Evolutionary conservation across 2,888 invertebrate genomes (phyloP).

Genomic region (Oxyscelio sp.): DNA sequence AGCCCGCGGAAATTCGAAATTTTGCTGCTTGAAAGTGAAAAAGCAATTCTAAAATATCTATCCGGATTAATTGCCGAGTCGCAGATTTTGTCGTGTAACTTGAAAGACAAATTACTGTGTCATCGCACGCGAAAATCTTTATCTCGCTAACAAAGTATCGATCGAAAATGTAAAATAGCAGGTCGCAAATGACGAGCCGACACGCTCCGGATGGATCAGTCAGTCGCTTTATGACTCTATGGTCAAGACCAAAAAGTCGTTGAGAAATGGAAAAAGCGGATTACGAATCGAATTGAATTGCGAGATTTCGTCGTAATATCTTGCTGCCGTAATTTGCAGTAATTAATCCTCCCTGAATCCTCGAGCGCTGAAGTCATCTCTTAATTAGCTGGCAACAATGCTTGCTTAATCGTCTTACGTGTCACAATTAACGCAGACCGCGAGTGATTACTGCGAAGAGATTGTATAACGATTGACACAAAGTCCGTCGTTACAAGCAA

Average conservation of each 20-base stretch:
- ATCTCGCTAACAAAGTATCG: neutral
- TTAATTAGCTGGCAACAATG: constrained; percentile 86
- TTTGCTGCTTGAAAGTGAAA: no score
- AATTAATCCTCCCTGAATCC: constrained; percentile 82
- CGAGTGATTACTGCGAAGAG: constrained; percentile 80
- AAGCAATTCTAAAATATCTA: no score
- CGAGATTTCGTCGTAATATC: constrained; percentile 76
- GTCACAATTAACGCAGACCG: constrained; percentile 84
- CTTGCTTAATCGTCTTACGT: constrained; percentile 85
- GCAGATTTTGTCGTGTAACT: no score
- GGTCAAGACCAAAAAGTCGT: neutral
- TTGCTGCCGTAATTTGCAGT: constrained; percentile 81
- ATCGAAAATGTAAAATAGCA: neutral
- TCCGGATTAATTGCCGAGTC: no score
- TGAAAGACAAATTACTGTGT: no score
- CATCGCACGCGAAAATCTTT: no score
- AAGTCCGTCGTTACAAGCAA: constrained; percentile 54
- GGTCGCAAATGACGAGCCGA: neutral
- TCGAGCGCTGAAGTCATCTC: constrained; percentile 82
- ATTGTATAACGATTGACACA: constrained; percentile 76
- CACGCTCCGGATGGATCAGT: no score
- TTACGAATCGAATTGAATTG: constrained; percentile 77
- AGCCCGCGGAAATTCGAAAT: no score
- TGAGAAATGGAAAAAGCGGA: constrained; percentile 58
- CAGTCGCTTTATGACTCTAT: neutral